These are phyloP conservation scores for Psittacus erithacus DNA, from an alignment of 2,113 vertebrate genomes.

Conservation along the genomic window DNA sequence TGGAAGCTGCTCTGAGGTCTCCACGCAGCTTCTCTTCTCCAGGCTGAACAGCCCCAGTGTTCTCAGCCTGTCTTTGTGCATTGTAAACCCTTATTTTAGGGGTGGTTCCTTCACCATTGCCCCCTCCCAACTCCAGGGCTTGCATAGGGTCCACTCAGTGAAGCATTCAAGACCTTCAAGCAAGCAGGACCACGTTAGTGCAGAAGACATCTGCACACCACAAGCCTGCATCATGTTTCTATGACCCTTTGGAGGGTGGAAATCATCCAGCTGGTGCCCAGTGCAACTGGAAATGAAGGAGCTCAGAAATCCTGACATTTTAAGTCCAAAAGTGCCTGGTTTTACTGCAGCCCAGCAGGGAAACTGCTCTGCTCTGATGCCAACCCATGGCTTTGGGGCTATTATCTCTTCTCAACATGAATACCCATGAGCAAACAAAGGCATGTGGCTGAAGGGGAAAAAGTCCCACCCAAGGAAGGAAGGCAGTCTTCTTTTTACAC, in stretches of 20 bases:
- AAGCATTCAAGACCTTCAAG: fast-evolving
- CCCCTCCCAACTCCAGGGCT: background rate
- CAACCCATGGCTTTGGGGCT: background rate
- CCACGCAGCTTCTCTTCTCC: too few species aligned
- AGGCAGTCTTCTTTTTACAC: conserved; percentile 9
- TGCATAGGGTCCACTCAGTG: background rate
- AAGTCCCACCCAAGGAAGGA: conserved; percentile 60
- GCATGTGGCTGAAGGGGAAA: background rate
- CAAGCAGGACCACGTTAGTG: background rate
- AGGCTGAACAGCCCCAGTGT: too few species aligned
- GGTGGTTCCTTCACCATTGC: background rate
- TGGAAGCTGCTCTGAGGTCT: too few species aligned
- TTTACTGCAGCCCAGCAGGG: background rate
- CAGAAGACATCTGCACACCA: background rate
- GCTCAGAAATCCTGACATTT: background rate
- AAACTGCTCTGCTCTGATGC: background rate
- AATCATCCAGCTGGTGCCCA: background rate
- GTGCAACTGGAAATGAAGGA: background rate
- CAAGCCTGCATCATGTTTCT: background rate
- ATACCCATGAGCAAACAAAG: conserved; percentile 2
- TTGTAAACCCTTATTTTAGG: background rate
- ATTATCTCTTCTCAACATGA: conserved; percentile 1
- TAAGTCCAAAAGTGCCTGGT: background rate
- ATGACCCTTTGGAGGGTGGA: background rate
- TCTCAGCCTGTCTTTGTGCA: background rate